These are phyloP conservation scores for Eumerus sabulonum DNA, from an alignment of 2,888 invertebrate species.

Conservation along the genomic window DNA sequence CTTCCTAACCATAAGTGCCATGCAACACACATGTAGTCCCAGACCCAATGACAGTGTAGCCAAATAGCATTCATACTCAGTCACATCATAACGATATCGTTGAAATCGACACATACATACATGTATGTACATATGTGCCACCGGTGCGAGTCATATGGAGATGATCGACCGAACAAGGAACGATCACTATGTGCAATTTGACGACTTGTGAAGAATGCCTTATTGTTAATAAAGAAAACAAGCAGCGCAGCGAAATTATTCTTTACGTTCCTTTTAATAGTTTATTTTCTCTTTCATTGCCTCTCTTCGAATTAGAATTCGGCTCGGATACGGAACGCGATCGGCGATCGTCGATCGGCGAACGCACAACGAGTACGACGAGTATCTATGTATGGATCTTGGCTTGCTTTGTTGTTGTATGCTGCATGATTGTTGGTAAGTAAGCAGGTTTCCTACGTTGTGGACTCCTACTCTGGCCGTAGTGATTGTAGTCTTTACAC, in stretches of 20 bases:
- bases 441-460: conserved; percentile 41
- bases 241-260: conserved; percentile 48
- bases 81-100: too few species aligned
- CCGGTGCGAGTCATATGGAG: neutral
- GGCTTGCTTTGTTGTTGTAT: conserved; percentile 24
- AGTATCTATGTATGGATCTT: conserved; percentile 1
- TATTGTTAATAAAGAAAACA: conserved; percentile 63
- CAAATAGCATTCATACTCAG: too few species aligned
- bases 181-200: conserved; percentile 57
- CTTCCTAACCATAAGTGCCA: too few species aligned
- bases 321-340: neutral
- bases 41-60: too few species aligned
- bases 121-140: too few species aligned
- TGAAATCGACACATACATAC: too few species aligned
- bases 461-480: conserved; percentile 15
- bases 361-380: neutral
- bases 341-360: neutral
- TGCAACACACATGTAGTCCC: too few species aligned
- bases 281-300: conserved; percentile 45
- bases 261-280: conserved; percentile 38
- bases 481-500: conserved; percentile 15
- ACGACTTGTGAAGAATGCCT: conserved; percentile 57
- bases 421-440: conserved; percentile 3
- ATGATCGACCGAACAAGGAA: conserved; percentile 50
- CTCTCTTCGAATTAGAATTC: conserved; percentile 22